Percentiles rank a stretch among this genome's conserved stretches.
These are phyloP conservation scores for Plutomurus gul DNA, from an alignment of 1,140 invertebrate species.

Conservation along the genomic window DNA sequence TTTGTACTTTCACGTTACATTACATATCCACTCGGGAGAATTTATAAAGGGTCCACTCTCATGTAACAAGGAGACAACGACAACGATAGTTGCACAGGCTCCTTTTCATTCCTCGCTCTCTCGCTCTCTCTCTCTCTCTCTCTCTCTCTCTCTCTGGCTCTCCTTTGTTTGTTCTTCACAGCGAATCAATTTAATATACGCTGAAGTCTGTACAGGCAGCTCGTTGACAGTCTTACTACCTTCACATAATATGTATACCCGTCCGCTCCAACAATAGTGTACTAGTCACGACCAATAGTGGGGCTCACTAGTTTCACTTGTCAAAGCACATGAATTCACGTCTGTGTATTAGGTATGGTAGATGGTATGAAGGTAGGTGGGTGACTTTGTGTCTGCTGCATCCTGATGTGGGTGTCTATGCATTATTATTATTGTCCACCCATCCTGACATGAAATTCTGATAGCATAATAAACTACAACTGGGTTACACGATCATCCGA, in stretches of 20 bases:
- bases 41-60: background rate
- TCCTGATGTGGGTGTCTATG: background rate
- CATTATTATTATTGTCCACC: background rate
- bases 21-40: background rate
- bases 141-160: background rate
- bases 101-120: too few species aligned
- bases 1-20: background rate
- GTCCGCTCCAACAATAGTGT: too few species aligned
- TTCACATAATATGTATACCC: too few species aligned
- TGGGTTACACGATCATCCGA: background rate
- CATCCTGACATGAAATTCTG: background rate
- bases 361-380: background rate
- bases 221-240: too few species aligned
- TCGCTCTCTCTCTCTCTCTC: background rate
- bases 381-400: too few species aligned
- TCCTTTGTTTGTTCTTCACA: too few species aligned
- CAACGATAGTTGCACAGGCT: too few species aligned
- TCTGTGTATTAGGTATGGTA: background rate
- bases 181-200: too few species aligned
- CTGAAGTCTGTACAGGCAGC: too few species aligned
- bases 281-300: too few species aligned
- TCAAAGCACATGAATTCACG: too few species aligned
- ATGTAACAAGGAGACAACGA: background rate
- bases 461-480: background rate
- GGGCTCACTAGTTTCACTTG: too few species aligned